phyloP scores from a whole-genome alignment of 2,888 invertebrate species.

The Conomelus anceps region DNA sequence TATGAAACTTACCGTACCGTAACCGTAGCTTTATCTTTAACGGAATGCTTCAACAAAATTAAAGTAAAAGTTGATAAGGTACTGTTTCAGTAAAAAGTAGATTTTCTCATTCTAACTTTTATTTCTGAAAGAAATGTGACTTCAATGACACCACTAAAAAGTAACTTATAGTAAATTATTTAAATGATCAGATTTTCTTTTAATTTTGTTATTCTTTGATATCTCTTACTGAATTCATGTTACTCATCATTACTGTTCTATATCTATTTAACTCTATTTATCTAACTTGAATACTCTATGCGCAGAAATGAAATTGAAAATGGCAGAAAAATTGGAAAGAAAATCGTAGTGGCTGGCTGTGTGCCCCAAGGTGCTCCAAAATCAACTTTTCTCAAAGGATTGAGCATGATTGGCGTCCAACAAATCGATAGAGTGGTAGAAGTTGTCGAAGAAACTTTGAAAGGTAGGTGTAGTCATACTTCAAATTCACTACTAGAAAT shows the following conservation, averaged over 20 bases:
- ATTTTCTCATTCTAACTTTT: too few relatives aligned
- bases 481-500: not conserved
- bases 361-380: conserved; percentile 91
- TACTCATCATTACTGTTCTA: not conserved
- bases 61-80: too few relatives aligned
- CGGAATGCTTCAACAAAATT: too few relatives aligned
- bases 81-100: too few relatives aligned
- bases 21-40: too few relatives aligned
- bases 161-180: too few relatives aligned
- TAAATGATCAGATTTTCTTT: not conserved
- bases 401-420: conserved; percentile 95
- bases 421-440: conserved; percentile 97
- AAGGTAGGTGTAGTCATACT: conserved; percentile 51
- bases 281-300: conserved; percentile 30
- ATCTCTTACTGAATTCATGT: not conserved
- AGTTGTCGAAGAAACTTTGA: conserved; percentile 94
- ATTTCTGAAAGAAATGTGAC: too few relatives aligned
- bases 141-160: too few relatives aligned
- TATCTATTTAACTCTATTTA: not conserved
- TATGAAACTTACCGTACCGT: too few relatives aligned
- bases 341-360: conserved; percentile 94
- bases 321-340: conserved; percentile 66
- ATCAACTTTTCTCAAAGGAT: conserved; percentile 58
- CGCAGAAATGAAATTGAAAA: conserved; percentile 73
- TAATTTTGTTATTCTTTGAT: not conserved